These are phyloP conservation scores for Spodoptera exigua DNA, from an alignment of 2,888 invertebrate species.

Conservation along the genomic window DNA sequence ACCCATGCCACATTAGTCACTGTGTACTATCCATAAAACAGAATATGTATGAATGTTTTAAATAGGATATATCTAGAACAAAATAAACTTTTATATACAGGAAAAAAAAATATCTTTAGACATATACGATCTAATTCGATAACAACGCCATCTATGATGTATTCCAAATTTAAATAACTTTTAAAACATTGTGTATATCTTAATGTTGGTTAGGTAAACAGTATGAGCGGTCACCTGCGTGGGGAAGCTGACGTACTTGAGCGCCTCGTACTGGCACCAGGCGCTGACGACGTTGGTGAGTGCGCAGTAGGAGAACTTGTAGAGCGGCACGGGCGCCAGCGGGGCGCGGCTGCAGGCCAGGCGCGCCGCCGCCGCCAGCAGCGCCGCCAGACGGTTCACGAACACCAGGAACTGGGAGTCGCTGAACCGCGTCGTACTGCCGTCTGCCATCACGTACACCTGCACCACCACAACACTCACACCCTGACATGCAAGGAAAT, in stretches of 20 bases:
- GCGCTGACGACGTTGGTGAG: slow-evolving; percentile 99
- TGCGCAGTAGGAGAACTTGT: slow-evolving; percentile 98
- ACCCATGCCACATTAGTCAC: too few relatives aligned
- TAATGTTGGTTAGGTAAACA: too few relatives aligned
- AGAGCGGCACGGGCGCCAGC: slow-evolving; percentile 95
- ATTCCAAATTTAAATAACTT: too few relatives aligned
- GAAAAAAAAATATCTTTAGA: too few relatives aligned
- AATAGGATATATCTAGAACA: too few relatives aligned
- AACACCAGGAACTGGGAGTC: slow-evolving; percentile 99
- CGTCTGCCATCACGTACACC: slow-evolving; percentile 91
- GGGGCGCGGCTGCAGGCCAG: slow-evolving; percentile 89
- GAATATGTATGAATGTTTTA: too few relatives aligned
- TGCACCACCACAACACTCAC: slow-evolving; percentile 64
- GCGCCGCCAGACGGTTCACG: slow-evolving; percentile 96
- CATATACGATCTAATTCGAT: too few relatives aligned
- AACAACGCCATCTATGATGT: too few relatives aligned
- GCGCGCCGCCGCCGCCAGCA: slow-evolving; percentile 88
- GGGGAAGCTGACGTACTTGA: slow-evolving; percentile 99
- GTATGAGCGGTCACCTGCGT: slow-evolving; percentile 92
- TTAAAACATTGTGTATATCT: too few relatives aligned
- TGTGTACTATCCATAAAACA: too few relatives aligned
- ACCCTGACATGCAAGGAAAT: too few relatives aligned
- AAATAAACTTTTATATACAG: too few relatives aligned
- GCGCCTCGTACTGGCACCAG: slow-evolving; percentile 99
- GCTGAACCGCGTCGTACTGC: slow-evolving; percentile 92